These are phyloP conservation scores for Siniperca undulata DNA, from an alignment of 2,797 vertebrate genomes.

Conservation along the genomic window DNA sequence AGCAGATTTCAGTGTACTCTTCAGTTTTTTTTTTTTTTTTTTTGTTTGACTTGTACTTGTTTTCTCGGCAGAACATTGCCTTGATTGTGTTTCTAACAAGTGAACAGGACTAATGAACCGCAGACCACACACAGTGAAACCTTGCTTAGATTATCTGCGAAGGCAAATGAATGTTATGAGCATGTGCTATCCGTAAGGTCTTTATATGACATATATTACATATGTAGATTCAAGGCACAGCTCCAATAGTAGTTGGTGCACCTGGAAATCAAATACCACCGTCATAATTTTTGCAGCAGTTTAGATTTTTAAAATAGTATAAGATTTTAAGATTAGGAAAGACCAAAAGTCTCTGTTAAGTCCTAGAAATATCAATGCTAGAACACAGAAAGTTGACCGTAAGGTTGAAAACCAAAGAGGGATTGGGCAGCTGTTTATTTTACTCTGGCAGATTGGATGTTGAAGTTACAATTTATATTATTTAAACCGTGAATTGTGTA, in stretches of 20 bases:
- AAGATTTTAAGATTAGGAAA: neutral
- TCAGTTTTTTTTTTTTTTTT: neutral
- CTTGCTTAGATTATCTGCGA: neutral
- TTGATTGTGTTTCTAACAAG: constrained; percentile 36
- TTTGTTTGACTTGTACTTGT: constrained; percentile 5
- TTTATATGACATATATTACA: neutral
- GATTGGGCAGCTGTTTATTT: neutral
- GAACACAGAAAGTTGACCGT: neutral
- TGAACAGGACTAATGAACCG: neutral
- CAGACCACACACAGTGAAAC: neutral
- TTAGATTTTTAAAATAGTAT: neutral
- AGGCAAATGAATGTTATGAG: neutral
- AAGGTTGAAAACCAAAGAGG: neutral
- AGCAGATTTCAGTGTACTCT: constrained; percentile 34
- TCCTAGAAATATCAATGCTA: neutral
- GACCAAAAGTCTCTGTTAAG: neutral
- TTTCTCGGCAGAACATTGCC: constrained; percentile 15
- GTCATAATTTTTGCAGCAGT: neutral
- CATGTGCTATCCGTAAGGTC: neutral
- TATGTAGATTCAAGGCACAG: neutral
- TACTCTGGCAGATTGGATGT: neutral
- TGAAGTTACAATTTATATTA: neutral
- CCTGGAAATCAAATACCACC: neutral
- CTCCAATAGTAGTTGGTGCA: neutral
- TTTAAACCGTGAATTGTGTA: neutral